Percentiles rank a stretch among this genome's conserved stretches.
Evolutionary conservation across 2,888 invertebrate species (phyloP).

Genomic region (Anthophora plumipes): DNA sequence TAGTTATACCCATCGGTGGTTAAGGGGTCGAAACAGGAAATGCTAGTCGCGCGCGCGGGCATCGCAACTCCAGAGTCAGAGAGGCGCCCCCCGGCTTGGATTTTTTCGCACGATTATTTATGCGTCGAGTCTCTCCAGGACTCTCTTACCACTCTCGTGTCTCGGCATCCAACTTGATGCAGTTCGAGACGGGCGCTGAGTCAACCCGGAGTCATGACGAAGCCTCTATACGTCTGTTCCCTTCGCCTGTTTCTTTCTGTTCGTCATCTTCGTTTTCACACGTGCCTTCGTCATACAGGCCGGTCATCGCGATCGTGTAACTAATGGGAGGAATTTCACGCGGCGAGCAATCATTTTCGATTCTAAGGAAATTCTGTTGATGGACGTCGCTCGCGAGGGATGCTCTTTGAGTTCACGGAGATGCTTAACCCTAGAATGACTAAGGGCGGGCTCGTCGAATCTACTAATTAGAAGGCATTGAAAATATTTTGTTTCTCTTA

Average conservation of each 20-base stretch:
- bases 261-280: constrained; percentile 38
- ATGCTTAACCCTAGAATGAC: too few species aligned
- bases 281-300: constrained; percentile 20
- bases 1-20: constrained; percentile 57
- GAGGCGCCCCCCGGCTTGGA: constrained; percentile 40
- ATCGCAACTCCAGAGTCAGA: constrained; percentile 38
- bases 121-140: constrained; percentile 40
- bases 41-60: constrained; percentile 50
- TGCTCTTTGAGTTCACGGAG: background rate
- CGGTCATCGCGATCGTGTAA: background rate
- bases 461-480: too few species aligned
- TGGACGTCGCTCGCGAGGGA: background rate
- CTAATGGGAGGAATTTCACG: constrained; percentile 12
- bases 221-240: constrained; percentile 11
- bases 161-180: background rate
- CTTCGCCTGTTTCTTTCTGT: background rate
- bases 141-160: too few species aligned
- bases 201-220: constrained; percentile 10
- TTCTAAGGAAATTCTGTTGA: background rate
- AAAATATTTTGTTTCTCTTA: too few species aligned
- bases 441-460: too few species aligned
- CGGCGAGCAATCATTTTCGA: background rate
- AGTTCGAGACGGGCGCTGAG: constrained; percentile 5
- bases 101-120: constrained; percentile 67
- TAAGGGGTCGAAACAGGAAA: constrained; percentile 65